These are phyloP conservation scores for Atherix ibis DNA, from an alignment of 2,888 invertebrate species.

Conservation along the genomic window DNA sequence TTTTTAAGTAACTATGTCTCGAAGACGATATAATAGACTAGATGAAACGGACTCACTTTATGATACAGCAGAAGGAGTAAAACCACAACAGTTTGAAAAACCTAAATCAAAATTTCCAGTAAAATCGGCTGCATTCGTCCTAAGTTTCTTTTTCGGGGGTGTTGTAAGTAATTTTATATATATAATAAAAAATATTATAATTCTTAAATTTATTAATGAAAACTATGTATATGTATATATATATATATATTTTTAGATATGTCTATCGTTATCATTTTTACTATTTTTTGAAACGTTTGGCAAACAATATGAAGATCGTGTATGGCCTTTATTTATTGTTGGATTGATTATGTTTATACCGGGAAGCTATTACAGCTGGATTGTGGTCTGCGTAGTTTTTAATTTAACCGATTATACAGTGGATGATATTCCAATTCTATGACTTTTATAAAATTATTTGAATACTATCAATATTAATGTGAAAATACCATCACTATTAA, in stretches of 20 bases:
- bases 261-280: too few species aligned
- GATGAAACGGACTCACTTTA: too few species aligned
- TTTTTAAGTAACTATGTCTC: too few species aligned
- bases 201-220: too few species aligned
- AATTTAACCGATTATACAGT: constrained; percentile 73
- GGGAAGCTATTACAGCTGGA: constrained; percentile 73
- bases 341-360: constrained; percentile 80
- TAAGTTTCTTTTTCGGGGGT: constrained; percentile 59
- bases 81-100: constrained; percentile 49
- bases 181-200: too few species aligned
- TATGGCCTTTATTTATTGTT: constrained; percentile 76
- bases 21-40: too few species aligned
- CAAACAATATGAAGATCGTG: constrained; percentile 65
- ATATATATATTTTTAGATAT: too few species aligned
- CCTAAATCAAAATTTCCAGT: constrained; percentile 61
- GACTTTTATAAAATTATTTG: too few species aligned
- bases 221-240: too few species aligned
- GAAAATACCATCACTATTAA: too few species aligned
- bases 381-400: constrained; percentile 71
- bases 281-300: constrained; percentile 34
- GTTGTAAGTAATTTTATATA: constrained; percentile 22
- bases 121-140: constrained; percentile 63
- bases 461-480: too few species aligned
- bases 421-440: constrained; percentile 63
- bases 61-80: constrained; percentile 43